Evolutionary conservation across 2,888 invertebrate genomes (phyloP), one percentile per base, ranked within the genome.

Genomic region (Poecilus cupreus): DNA sequence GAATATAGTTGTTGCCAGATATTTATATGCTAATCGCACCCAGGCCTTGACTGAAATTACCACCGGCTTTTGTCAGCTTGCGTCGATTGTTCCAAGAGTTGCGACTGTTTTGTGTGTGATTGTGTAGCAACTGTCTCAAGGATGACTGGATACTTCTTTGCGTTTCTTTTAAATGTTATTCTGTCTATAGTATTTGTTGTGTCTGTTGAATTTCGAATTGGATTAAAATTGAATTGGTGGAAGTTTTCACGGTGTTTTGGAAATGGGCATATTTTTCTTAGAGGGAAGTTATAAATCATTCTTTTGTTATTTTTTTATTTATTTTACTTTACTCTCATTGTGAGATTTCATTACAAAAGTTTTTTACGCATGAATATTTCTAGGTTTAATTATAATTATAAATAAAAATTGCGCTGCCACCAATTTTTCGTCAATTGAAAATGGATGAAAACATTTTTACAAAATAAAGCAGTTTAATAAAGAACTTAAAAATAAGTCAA

Each of bases 21-120:
- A 72, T 72, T 72, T 72, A 72, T 72, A 72, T 72, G 72, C 46
- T 46, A 72, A 72, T 72, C 43, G 46, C n/a, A 72, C n/a, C n/a
- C 24, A 46, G 39, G 72, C 43, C 72, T 72, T 46, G 46, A 72
- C 46, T 46, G 10, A 72, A 72, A 72, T 72, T 46, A 72, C 72
- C 37, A 13, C n/a, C 37, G 43, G 16, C 39, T 70, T 70, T 39
- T 39, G 70, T 70, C 32, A 64, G 57, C n/a, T 64, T 13, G 32
- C 10, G 13, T 39, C 37, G 68, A 68, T 68, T 68, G 18, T 68
- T 57, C 26, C 24, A 57, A 54, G 11, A 22, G 6, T 54, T 43
- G 43, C 43, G 32, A 32, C 32, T 32, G 32, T 32, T 43, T 43
- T 54, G 54, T 54, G 22, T 10, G 54, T 8, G 46, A 16, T 20